These are phyloP conservation scores for Whitmania pigra DNA, from an alignment of 1,140 invertebrate species.

Conservation along the genomic window DNA sequence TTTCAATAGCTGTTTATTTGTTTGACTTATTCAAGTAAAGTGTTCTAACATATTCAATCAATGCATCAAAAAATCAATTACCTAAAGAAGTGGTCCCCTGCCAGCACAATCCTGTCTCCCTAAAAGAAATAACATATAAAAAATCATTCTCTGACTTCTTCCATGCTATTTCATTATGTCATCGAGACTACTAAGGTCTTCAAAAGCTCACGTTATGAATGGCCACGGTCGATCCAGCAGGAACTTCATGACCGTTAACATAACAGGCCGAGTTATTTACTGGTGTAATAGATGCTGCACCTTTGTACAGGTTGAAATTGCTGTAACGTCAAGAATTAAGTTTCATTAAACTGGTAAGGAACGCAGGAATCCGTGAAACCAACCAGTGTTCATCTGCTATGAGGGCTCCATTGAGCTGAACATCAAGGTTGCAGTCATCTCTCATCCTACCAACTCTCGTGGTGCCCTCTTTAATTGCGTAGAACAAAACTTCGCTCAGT, in stretches of 20 bases:
- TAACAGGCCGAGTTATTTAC: background rate
- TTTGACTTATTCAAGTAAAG: background rate
- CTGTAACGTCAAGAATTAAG: background rate
- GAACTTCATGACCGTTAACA: background rate
- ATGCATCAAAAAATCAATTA: slow-evolving; percentile 36
- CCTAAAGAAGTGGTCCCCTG: slow-evolving; percentile 55
- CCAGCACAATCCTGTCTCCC: slow-evolving; percentile 55
- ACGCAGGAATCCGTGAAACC: slow-evolving; percentile 28
- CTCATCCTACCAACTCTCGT: slow-evolving; percentile 39
- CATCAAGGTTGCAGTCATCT: slow-evolving; percentile 42
- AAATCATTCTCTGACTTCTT: background rate
- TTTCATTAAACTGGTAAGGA: background rate
- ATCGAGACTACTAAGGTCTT: background rate
- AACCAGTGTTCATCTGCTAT: slow-evolving; percentile 56
- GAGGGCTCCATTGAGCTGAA: slow-evolving; percentile 53
- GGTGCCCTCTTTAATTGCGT: slow-evolving; percentile 46
- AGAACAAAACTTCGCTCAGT: slow-evolving; percentile 56
- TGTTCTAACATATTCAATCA: background rate
- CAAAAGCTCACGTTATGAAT: background rate
- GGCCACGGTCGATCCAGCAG: background rate
- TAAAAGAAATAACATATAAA: slow-evolving; percentile 24
- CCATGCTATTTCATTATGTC: background rate
- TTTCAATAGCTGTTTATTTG: background rate
- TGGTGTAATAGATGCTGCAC: background rate
- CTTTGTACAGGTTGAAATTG: background rate